Conservation (phyloP, 2,888 invertebrate genomes). For the Sclerodermus sp. region DNA sequence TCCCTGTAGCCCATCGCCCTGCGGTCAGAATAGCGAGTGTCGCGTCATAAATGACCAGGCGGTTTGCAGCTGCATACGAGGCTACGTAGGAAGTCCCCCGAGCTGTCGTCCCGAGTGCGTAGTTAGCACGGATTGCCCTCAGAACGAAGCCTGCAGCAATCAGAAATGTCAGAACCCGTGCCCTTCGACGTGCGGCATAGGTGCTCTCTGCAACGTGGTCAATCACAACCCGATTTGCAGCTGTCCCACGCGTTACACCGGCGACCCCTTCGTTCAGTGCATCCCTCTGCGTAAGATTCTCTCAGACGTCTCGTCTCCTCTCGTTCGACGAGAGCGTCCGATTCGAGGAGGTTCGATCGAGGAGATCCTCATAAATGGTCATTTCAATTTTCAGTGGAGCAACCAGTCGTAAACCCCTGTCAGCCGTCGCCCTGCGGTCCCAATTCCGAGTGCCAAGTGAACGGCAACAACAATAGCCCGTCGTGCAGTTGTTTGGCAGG, state of each 20-base stretch:
- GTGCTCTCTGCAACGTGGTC: constrained; percentile 74
- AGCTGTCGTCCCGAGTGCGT: constrained; percentile 78
- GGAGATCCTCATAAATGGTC: too few species aligned
- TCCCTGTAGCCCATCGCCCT: constrained; percentile 59
- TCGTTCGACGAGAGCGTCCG: too few species aligned
- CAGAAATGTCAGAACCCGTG: constrained; percentile 85
- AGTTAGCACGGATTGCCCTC: constrained; percentile 74
- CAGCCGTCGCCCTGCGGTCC: constrained; percentile 60
- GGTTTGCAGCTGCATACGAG: constrained; percentile 77
- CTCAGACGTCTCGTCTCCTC: too few species aligned
- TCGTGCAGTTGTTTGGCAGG: constrained; percentile 61
- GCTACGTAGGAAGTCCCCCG: constrained; percentile 76
- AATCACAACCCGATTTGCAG: constrained; percentile 81
- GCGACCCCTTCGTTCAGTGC: constrained; percentile 78
- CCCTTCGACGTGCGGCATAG: constrained; percentile 77
- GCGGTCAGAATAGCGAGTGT: constrained; percentile 61
- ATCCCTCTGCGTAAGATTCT: constrained; percentile 33
- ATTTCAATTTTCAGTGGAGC: too few species aligned
- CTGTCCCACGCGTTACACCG: constrained; percentile 68
- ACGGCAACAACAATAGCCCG: constrained; percentile 60
- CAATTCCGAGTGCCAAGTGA: constrained; percentile 57
- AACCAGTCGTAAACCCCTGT: too few species aligned
- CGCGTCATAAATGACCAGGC: constrained; percentile 57
- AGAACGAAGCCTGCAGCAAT: constrained; percentile 75
- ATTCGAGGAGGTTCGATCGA: too few species aligned